Base-by-base conservation (phyloP, 53 echinoderm and acorn worm species). In the Paracentrotus lividus region DNA sequence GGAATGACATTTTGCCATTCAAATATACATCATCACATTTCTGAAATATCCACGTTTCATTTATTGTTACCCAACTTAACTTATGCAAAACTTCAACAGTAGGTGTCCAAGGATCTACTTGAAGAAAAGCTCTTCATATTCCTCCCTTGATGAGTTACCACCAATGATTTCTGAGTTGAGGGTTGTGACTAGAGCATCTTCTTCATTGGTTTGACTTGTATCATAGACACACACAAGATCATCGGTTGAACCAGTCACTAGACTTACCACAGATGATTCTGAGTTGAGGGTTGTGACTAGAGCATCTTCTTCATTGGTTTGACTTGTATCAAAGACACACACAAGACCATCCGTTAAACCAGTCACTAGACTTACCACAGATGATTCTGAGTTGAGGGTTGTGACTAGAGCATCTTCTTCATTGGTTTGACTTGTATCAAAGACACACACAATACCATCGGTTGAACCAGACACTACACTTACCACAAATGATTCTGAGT, bases 371-470 rank as follows among this genome's bases (percentile, higher is more conserved):
- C 96, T 95, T 43, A 98, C 99, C 96, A 98, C 99, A 24, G 77
- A 77, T 32, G 95, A 92, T 65, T 96, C 99, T 34, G 97, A 96
- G 77, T 98, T 98, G 7, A 97, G 96, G 5, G 99, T 98, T 1
- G 99, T 98, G n/a, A 98, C 96, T 23, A 98, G 94, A 4, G 98
- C 97, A 91, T 98, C 99, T 53, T 98, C 97, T 86, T 98, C 99
- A 87, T 97, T 98, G 49, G 92, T 98, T 90, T 98, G 96, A 92
- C 99, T 96, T 56, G 97, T n/a, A 75, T 98, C 99, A 93, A 98
- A 98, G 59, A 98, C 96, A 92, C 99, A 98, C 23, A 98, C 97
- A 72, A 97, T 92, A 32, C 97, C 99, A 54, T 97, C 99, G 0
- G 99, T 98, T 0, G 99, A 98, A 27, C 99, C 99, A 3, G 98